Percentiles rank a stretch among this genome's conserved stretches.
These are phyloP conservation scores for Hirudo medicinalis DNA, from an alignment of 1,140 invertebrate species.

Conservation along the genomic window DNA sequence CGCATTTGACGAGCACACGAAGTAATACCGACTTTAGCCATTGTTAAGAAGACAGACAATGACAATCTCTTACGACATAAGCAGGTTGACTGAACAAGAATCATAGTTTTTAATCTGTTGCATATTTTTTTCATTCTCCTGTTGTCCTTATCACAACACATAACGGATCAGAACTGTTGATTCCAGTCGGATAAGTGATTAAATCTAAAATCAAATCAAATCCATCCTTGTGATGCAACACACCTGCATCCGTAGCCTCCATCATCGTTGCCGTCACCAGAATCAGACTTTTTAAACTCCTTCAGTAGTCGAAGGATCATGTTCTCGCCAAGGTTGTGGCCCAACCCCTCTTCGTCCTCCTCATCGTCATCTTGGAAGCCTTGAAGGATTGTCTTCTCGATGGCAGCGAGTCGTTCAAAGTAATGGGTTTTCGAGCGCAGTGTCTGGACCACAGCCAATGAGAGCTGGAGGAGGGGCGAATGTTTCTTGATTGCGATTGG, in stretches of 20 bases:
- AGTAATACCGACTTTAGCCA: not conserved
- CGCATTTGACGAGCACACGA: no score
- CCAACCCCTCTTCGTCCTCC: not conserved
- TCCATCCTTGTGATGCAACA: no score
- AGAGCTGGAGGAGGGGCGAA: conserved; percentile 33
- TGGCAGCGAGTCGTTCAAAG: conserved; percentile 23
- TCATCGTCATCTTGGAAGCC: not conserved
- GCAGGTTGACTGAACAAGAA: not conserved
- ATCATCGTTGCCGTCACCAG: not conserved
- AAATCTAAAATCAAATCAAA: no score
- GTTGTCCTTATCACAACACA: no score
- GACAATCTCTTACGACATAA: not conserved
- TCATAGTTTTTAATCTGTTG: no score
- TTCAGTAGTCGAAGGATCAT: not conserved
- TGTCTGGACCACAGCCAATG: conserved; percentile 31
- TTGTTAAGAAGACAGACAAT: not conserved
- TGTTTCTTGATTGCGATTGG: conserved; percentile 29
- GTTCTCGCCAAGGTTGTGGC: not conserved
- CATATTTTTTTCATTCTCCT: no score
- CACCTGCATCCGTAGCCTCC: not conserved
- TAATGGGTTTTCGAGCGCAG: conserved; percentile 13
- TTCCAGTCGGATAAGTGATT: no score
- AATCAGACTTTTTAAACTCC: not conserved
- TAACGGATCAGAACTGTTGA: no score
- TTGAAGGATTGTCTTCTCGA: conserved; percentile 10